Percentiles rank a stretch among this genome's conserved stretches.
Conservation (phyloP, 64 coral and sea anemone species). For the Exaiptasia diaphana region DNA sequence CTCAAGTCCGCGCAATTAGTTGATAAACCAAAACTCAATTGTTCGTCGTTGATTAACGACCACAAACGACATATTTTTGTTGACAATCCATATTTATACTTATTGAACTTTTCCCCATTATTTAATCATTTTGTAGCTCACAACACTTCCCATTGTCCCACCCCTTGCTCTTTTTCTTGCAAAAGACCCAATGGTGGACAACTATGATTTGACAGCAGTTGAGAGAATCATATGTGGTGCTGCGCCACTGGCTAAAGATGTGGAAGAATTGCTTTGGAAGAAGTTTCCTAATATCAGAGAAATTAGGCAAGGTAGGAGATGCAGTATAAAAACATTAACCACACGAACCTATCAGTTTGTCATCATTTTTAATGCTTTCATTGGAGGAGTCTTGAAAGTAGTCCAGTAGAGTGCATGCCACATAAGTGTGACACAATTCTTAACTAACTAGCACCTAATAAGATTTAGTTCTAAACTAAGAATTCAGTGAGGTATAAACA, state of each 20-base stretch:
- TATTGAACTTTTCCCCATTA: not conserved
- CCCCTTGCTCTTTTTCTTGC: constrained; percentile 31
- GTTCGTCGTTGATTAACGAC: no score
- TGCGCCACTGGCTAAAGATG: constrained; percentile 22
- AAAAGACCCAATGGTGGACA: constrained; percentile 39
- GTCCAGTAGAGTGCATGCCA: not conserved
- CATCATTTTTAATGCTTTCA: not conserved
- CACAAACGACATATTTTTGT: not conserved
- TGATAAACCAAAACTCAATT: no score
- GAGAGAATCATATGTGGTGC: constrained; percentile 13
- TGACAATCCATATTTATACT: not conserved
- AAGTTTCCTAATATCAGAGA: not conserved
- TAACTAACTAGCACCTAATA: no score
- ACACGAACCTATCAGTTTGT: no score
- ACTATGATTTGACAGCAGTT: constrained; percentile 17
- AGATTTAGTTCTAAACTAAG: no score
- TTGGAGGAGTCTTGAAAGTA: not conserved
- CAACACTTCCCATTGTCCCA: constrained; percentile 2
- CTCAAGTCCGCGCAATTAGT: not conserved
- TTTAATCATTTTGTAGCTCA: not conserved
- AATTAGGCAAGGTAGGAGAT: constrained; percentile 19
- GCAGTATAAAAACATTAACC: not conserved
- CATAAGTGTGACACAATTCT: no score
- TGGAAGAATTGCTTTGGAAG: constrained; percentile 11
- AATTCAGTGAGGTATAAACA: no score